phyloP scores from a whole-genome alignment of 2,797 vertebrate genomes.

The Onychomys arenicola region DNA sequence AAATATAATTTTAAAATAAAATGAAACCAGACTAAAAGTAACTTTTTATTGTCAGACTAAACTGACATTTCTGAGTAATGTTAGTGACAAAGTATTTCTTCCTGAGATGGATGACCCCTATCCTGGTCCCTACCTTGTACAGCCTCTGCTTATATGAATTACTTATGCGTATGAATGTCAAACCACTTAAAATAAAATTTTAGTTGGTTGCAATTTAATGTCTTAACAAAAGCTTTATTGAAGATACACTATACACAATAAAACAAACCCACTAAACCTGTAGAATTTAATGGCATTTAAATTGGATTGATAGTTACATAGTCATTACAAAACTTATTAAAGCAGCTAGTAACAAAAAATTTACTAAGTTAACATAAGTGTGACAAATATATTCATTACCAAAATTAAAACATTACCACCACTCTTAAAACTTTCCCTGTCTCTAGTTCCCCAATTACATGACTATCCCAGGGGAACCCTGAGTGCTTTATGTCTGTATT shows the following conservation, averaged over 20 bases:
- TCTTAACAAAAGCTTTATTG: background rate
- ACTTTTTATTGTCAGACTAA: conserved; percentile 39
- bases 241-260: background rate
- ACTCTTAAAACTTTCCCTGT: background rate
- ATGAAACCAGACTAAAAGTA: background rate
- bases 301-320: background rate
- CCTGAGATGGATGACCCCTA: background rate
- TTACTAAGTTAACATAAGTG: background rate
- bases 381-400: background rate
- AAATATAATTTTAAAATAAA: conserved; percentile 37
- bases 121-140: background rate
- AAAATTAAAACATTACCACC: background rate
- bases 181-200: conserved; percentile 18
- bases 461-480: background rate
- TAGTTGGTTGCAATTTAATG: background rate
- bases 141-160: background rate
- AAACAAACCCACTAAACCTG: background rate
- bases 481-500: background rate
- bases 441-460: background rate
- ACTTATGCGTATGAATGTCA: background rate
- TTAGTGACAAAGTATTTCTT: conserved; percentile 44
- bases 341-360: background rate
- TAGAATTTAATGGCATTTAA: background rate
- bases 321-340: background rate
- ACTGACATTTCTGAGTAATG: background rate